Evolutionary conservation across 2,888 invertebrate genomes (phyloP).

Genomic region (Cheilosia urbana): DNA sequence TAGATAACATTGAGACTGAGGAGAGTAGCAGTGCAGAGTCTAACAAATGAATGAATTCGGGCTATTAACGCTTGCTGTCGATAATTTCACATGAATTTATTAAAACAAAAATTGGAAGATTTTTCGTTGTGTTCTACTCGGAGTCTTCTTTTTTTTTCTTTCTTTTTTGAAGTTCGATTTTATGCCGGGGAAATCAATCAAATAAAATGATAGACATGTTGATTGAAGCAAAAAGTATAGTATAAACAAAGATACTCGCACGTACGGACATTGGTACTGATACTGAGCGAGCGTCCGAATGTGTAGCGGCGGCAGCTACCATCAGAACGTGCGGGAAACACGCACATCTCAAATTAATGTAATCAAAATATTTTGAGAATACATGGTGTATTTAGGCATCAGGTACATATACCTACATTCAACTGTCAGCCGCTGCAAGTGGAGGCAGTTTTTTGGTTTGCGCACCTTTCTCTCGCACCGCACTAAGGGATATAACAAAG

Average conservation of each 20-base stretch:
- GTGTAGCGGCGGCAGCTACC: slow-evolving; percentile 26
- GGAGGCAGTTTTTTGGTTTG: slow-evolving; percentile 11
- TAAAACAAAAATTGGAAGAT: slow-evolving; percentile 45
- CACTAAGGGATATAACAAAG: slow-evolving; percentile 14
- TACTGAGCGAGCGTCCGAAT: slow-evolving; percentile 24
- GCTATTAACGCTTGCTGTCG: slow-evolving; percentile 67
- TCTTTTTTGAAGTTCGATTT: slow-evolving; percentile 72
- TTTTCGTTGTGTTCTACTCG: slow-evolving; percentile 55
- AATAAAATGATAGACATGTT: slow-evolving; percentile 78
- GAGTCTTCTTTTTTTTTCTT: slow-evolving; percentile 21
- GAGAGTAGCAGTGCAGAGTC: slow-evolving; percentile 31
- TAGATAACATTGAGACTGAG: slow-evolving; percentile 66
- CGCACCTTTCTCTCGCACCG: background rate
- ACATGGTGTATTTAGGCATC: slow-evolving; percentile 50
- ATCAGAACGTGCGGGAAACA: slow-evolving; percentile 66
- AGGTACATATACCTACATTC: slow-evolving; percentile 51
- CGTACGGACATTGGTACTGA: slow-evolving; percentile 11
- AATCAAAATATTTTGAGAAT: slow-evolving; percentile 78
- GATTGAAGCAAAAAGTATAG: slow-evolving; percentile 78
- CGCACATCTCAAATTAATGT: slow-evolving; percentile 78
- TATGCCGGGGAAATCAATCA: slow-evolving; percentile 78
- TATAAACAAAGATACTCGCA: slow-evolving; percentile 73
- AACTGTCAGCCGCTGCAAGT: slow-evolving; percentile 52
- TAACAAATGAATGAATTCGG: slow-evolving; percentile 69
- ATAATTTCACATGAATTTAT: slow-evolving; percentile 72